Evolutionary conservation across 2,113 vertebrate species (phyloP), one percentile per base, ranked within the genome.

Genomic region (Dryoscopus gambensis): DNA sequence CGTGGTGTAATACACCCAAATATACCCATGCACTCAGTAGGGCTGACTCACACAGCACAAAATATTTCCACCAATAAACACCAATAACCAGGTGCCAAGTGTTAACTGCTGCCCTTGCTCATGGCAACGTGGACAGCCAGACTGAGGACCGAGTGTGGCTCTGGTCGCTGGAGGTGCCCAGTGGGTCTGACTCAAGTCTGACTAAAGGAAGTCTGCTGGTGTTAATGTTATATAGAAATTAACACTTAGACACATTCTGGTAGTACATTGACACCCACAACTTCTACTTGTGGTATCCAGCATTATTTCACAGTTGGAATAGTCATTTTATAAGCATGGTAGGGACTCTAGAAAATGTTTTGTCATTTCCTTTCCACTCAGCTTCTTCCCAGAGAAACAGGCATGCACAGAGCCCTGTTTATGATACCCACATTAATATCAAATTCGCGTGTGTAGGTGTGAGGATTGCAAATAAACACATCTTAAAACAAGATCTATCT

Each of bases 381-480:
- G 64, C 47, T 60, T 85, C 90, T 77, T 88, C 52, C 44, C 60
- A 64, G 85, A 80, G 80, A 80, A 93, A 56, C 47, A 88, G 79
- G 52, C 57, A 21, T 21, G 42, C 27, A 76, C 65, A 90, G 55
- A 94, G 24, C 55, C 52, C 76, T 75, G 67, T 89, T 95, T 95
- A 76, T 77, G 79, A 37, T 40, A 75, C 60, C 22, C 8, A 5
- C 68, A 84, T 81, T 93, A 95, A 86, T 84, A 92, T 19, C 5
- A 11, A 81, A 49, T 1, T 4, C 84, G 23, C 70, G 59, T 40
- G 71, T 47, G 52, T 84, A 91, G 88, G 79, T 88, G 88, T 76
- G 76, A 92, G 83, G 74, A 53, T 40, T 53, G 79, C 82, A 94
- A 92, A 95, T 91, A 95, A 96, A 94, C 90, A 93, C 88, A 46